Evolutionary conservation across 2,113 vertebrate genomes (phyloP), one percentile per base, ranked within the genome.

Genomic region (Ophthalmolycus amberensis): DNA sequence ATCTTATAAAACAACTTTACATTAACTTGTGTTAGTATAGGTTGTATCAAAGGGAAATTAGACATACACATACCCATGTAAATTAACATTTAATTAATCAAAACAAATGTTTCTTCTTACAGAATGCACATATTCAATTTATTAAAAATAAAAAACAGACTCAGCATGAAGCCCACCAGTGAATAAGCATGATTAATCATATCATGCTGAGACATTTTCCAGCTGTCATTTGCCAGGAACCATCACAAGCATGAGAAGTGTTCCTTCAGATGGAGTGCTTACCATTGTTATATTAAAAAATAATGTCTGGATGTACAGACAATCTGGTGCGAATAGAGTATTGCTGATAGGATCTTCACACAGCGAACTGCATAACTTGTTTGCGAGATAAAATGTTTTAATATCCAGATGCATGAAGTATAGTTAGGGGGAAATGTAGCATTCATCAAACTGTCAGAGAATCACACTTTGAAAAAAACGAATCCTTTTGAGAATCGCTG

Each of bases 401-500:
- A 90, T 90, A 79, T 79, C 63, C 71, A 80, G 64, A 76, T 60
- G 76, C 54, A 79, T 71, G 65, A 72, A 84, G 52, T 46, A 27
- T n/a, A 74, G 65, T 42, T 27, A 15, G 22, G 37, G 18, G 18
- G 18, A 75, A 68, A 70, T 63, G 40, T 75, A 71, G 72, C 67
- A 89, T 92, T 86, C 46, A 88, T 89, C 80, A 91, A 88, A 88
- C 77, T 90, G 68, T 83, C 79, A 73, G 12, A 48, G 72, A 79
- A 66, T 78, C 42, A 85, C 74, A 71, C 77, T 80, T 74, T 65
- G 71, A 60, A 69, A 75, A 27, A 27, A 69, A 80, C 46, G 52
- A 79, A 59, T 25, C n/a, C n/a, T 58, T 37, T 80, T 27, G 29
- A 65, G 18, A 81, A 82, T 29, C 67, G 78, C 75, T 85, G 72